A percentile compares a stretch with the other conserved stretches of the same genome.
Conservation (phyloP, 2,113 vertebrate species). For the Platysternon megacephalum region DNA sequence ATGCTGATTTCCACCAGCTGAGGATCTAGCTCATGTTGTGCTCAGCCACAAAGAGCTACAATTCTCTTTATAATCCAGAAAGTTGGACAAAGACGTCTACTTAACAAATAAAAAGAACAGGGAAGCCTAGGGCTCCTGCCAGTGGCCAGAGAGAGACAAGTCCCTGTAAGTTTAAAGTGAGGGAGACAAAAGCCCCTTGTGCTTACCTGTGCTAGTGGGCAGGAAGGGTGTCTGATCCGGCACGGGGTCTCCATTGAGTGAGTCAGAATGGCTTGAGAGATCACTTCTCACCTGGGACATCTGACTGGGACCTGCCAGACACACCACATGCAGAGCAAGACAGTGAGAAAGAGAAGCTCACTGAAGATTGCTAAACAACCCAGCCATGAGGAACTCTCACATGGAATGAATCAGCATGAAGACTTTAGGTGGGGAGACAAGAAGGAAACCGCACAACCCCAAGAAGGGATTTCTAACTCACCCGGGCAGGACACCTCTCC, state of each 20-base stretch:
- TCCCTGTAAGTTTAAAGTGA: background rate
- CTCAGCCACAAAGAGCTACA: background rate
- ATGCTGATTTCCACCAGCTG: background rate
- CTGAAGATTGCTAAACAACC: background rate
- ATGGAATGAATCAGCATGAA: background rate
- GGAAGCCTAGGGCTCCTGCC: background rate
- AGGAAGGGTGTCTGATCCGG: background rate
- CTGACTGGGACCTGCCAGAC: conserved; percentile 69
- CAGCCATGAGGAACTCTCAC: background rate
- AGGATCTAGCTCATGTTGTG: background rate
- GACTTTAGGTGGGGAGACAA: background rate
- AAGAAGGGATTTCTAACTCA: background rate
- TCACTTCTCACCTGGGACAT: conserved; percentile 79
- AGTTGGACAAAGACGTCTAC: too few species aligned
- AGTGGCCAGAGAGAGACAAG: background rate
- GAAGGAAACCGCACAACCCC: background rate
- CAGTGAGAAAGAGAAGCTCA: background rate
- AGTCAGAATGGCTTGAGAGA: conserved; percentile 49
- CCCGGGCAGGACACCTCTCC: background rate
- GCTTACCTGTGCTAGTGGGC: conserved; percentile 71
- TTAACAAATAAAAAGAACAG: background rate
- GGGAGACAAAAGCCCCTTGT: background rate
- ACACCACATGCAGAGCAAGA: background rate
- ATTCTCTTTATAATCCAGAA: background rate
- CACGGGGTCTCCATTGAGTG: conserved; percentile 70